Evolutionary conservation across 92 coral and sea anemone genomes (phyloP).

Genomic region (Phenganax stokvisi): DNA sequence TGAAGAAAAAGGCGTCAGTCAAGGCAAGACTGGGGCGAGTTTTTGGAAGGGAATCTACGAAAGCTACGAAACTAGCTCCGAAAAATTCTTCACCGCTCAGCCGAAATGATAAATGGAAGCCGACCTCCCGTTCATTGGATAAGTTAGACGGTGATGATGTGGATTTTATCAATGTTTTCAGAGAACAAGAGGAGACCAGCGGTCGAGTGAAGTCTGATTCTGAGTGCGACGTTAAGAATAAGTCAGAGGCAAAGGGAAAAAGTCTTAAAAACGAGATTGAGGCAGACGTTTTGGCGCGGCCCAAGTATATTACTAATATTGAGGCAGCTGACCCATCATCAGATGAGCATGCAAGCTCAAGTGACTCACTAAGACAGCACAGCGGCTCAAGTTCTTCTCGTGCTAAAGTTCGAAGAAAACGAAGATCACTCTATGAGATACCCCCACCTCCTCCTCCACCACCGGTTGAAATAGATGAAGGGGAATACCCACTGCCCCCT

Average conservation of each 20-base stretch:
- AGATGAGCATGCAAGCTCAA: slow-evolving; percentile 17
- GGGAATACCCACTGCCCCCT: slow-evolving; percentile 3
- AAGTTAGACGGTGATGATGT: slow-evolving; percentile 7
- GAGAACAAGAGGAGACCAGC: not conserved
- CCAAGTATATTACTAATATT: slow-evolving; percentile 6
- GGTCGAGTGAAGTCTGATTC: not conserved
- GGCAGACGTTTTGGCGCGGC: not conserved
- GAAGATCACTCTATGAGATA: slow-evolving; percentile 36
- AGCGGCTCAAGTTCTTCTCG: slow-evolving; percentile 19
- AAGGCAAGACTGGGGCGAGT: slow-evolving; percentile 37
- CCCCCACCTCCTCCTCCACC: slow-evolving; percentile 84
- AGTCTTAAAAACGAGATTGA: no score
- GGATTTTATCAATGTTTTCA: not conserved
- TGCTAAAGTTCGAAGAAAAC: slow-evolving; percentile 41
- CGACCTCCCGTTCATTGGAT: slow-evolving; percentile 14
- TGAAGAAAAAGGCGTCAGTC: slow-evolving; percentile 38
- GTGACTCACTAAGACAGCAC: not conserved
- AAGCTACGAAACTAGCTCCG: not conserved
- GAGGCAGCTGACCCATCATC: slow-evolving; percentile 41
- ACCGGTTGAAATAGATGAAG: slow-evolving; percentile 47
- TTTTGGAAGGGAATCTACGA: slow-evolving; percentile 30
- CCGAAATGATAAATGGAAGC: slow-evolving; percentile 11
- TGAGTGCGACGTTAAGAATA: no score
- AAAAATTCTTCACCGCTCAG: slow-evolving; percentile 16
- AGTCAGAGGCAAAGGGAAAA: no score